Evolutionary conservation across 2,888 invertebrate genomes (phyloP).

Genomic region (Napeogenes sylphis): DNA sequence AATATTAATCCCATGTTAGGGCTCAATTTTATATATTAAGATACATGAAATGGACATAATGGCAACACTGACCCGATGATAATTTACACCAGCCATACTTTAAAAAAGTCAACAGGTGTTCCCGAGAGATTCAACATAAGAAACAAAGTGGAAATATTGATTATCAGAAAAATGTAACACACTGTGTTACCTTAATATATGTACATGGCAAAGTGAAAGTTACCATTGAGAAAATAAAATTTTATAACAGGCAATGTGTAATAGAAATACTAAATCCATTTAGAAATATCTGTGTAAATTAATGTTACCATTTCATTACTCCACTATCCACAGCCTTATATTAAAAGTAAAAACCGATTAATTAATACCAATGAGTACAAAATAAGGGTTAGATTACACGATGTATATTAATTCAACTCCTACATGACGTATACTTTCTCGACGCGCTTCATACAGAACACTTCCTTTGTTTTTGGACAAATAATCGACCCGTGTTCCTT

Average conservation of each 20-base stretch:
- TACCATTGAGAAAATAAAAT: background rate
- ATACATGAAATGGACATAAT: constrained; percentile 25
- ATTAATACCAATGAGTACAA: constrained; percentile 2
- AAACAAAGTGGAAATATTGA: no score
- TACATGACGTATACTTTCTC: constrained; percentile 99
- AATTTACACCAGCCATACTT: constrained; percentile 7
- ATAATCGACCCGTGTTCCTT: constrained; percentile 94
- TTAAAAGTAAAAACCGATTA: background rate
- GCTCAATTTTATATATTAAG: constrained; percentile 4
- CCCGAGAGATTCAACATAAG: no score
- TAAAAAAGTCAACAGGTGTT: no score
- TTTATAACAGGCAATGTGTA: background rate
- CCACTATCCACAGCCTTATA: constrained; percentile 3
- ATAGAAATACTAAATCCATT: background rate
- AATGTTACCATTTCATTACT: background rate
- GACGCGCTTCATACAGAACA: constrained; percentile 92
- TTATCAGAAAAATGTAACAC: no score
- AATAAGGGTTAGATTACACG: constrained; percentile 5
- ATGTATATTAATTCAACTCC: constrained; percentile 26
- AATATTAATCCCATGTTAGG: constrained; percentile 1
- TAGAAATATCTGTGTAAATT: background rate
- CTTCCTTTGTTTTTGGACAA: constrained; percentile 96
- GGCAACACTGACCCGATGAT: constrained; percentile 21
- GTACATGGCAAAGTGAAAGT: no score
- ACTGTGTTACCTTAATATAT: no score